Evolutionary conservation across 2,113 vertebrate species (phyloP).

Genomic region (Sakesphorus luctuosus): DNA sequence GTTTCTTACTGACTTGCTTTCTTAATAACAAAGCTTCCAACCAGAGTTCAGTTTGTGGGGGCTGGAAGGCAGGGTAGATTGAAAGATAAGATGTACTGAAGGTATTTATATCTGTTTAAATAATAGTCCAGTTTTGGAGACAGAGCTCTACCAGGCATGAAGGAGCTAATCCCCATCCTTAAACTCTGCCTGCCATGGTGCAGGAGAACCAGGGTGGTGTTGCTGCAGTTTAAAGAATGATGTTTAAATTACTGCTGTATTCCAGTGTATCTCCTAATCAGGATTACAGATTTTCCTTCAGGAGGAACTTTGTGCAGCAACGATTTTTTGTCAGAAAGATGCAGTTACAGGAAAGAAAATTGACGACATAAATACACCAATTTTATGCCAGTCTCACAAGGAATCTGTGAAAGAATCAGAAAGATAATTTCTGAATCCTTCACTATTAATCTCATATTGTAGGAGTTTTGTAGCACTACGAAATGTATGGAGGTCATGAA

Average conservation of each 20-base stretch:
- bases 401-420: neutral
- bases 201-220: neutral
- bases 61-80: constrained; percentile 4
- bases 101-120: constrained; percentile 65
- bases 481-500: neutral
- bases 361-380: neutral
- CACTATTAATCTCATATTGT: neutral
- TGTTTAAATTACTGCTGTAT: neutral
- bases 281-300: neutral
- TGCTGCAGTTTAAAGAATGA: neutral
- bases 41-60: neutral
- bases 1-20: neutral
- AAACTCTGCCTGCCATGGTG: constrained; percentile 8
- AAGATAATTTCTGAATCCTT: neutral
- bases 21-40: neutral
- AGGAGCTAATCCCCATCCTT: constrained; percentile 20
- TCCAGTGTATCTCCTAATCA: neutral
- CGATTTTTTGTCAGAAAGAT: neutral
- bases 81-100: constrained; percentile 42
- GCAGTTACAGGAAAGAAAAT: neutral
- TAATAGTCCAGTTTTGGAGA: constrained; percentile 37
- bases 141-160: neutral
- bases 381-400: neutral
- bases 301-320: neutral
- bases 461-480: neutral